Evolutionary conservation across 1,140 invertebrate genomes (phyloP), one percentile per base, ranked within the genome.

Genomic region (Fopius arisanus): DNA sequence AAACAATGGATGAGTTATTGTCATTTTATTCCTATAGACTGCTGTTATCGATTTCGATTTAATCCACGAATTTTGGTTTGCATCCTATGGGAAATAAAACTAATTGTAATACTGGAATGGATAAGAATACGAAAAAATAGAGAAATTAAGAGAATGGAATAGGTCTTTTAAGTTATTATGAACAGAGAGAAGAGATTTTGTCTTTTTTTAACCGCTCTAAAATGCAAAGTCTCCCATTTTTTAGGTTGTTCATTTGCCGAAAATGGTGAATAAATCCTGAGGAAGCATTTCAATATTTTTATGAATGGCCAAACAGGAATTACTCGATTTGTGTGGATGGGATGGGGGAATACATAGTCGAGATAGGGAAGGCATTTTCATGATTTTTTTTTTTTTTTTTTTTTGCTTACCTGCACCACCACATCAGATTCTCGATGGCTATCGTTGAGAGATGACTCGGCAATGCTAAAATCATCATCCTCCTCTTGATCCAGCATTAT

Each of bases 401-500:
- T 33, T 2, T 59, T 63, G 71, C 67, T 84, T 87, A 88, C 87
- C 86, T 87, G 85, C 1, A 78, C 62, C 14, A 80, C 59, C 7
- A 79, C 79, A 67, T 86, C 88, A 76, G 79, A 83, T 70, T 86
- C 88, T 75, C 68, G 86, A 77, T 81, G 82, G 37, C 70, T 86
- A 41, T 90, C 88, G 21, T 84, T 89, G 21, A 89, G 86, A 28
- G 92, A 84, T 1, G 92, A 92, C 75, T 92, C 92, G 63, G 92
- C 90, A 62, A 92, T 89, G 75, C 91, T 92, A 59, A 91, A 89
- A 74, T 95, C 93, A 62, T 94, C 93, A 67, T 93, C 93, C n/a
- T 90, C 91, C 63, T 93, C 91, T 9, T 92, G 92, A 29, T 92
- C 92, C 23, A 93, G 85, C 77, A 93, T 90, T 5, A 92, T 90